Conservation (phyloP, 2,113 vertebrate species). For the Oreotrochilus melanogaster region DNA sequence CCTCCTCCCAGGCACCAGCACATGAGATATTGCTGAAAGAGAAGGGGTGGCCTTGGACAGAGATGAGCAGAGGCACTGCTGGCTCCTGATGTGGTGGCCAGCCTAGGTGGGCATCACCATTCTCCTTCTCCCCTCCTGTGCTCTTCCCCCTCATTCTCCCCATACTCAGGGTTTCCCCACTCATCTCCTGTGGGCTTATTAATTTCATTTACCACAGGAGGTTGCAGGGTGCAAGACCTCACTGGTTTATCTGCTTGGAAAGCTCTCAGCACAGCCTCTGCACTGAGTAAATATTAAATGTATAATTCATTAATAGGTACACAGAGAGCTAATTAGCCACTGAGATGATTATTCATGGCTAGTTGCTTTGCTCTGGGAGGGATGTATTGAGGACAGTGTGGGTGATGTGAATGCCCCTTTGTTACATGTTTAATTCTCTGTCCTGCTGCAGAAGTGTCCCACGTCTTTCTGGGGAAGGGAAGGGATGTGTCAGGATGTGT, state of each 20-base stretch:
- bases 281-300: constrained; percentile 2
- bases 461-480: accelerated
- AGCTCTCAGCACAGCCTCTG: background rate
- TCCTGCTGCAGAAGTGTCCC: background rate
- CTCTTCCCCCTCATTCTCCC: background rate
- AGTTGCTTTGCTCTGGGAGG: background rate
- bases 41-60: background rate
- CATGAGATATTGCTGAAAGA: background rate
- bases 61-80: background rate
- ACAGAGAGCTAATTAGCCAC: background rate
- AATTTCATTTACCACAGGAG: background rate
- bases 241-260: background rate
- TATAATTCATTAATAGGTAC: background rate
- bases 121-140: background rate
- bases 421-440: accelerated
- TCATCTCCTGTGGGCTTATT: background rate
- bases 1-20: background rate
- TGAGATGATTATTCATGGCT: background rate
- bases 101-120: background rate
- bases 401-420: background rate
- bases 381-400: background rate
- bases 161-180: accelerated
- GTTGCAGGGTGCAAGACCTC: background rate
- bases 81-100: background rate
- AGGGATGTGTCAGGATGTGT: background rate